These are phyloP conservation scores for Syngnathus scovelli DNA, from an alignment of 2,113 vertebrate genomes.

Conservation along the genomic window DNA sequence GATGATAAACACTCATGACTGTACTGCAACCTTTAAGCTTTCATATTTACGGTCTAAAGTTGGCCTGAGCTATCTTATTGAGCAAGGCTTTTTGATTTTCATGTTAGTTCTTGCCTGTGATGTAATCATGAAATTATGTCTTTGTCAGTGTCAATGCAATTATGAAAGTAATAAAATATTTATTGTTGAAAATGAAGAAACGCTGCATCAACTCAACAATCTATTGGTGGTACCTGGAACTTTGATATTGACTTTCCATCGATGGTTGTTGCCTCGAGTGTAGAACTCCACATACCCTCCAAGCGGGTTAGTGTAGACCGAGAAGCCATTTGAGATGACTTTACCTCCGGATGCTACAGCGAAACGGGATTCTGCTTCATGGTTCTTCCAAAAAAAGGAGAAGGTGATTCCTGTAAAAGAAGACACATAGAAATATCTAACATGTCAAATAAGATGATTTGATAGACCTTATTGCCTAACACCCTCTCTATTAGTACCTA, in stretches of 20 bases:
- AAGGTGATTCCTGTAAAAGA: conserved; percentile 83
- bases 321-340: conserved; percentile 88
- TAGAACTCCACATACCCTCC: conserved; percentile 85
- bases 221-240: conserved; percentile 76
- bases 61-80: background rate
- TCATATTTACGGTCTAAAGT: conserved; percentile 4
- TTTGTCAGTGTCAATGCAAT: conserved; percentile 16
- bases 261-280: conserved; percentile 75
- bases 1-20: conserved; percentile 13
- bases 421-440: conserved; percentile 1
- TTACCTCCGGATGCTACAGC: conserved; percentile 78
- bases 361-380: conserved; percentile 66
- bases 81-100: conserved; percentile 11
- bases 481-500: conserved; percentile 48
- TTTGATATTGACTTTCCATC: conserved; percentile 84
- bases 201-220: background rate
- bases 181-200: conserved; percentile 21
- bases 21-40: conserved; percentile 12
- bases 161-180: conserved; percentile 20
- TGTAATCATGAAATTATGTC: too few relatives aligned
- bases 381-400: conserved; percentile 97
- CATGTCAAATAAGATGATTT: background rate
- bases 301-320: conserved; percentile 75
- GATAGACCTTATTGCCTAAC: background rate
- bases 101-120: conserved; percentile 11